A percentile compares a stretch with the other conserved stretches of the same genome.
phyloP scores from a whole-genome alignment of 2,888 invertebrate genomes.

The Epinotia demarniana region DNA sequence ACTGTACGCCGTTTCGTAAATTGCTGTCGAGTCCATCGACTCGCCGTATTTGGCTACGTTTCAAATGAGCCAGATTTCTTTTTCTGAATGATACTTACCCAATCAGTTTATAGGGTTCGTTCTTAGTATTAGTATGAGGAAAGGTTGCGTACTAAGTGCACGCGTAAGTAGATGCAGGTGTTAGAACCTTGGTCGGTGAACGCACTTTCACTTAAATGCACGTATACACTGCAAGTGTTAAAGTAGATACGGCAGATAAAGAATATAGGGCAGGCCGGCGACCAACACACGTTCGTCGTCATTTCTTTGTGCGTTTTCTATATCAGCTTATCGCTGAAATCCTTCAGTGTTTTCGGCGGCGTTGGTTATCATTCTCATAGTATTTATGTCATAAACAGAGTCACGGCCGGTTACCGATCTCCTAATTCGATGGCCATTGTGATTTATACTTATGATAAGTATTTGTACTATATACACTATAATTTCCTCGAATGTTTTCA shows the following conservation, averaged over 20 bases:
- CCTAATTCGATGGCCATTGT: slow-evolving; percentile 76
- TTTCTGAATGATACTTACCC: slow-evolving; percentile 50
- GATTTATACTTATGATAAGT: slow-evolving; percentile 9
- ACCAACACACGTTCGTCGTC: slow-evolving; percentile 39
- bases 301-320: slow-evolving; percentile 57
- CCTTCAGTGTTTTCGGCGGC: slow-evolving; percentile 70
- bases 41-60: slow-evolving; percentile 62
- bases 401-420: slow-evolving; percentile 83
- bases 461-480: not conserved
- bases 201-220: slow-evolving; percentile 71
- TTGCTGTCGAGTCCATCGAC: slow-evolving; percentile 61
- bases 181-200: slow-evolving; percentile 68
- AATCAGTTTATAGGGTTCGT: slow-evolving; percentile 46
- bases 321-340: slow-evolving; percentile 76
- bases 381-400: slow-evolving; percentile 71
- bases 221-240: slow-evolving; percentile 52
- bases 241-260: slow-evolving; percentile 49
- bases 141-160: slow-evolving; percentile 35
- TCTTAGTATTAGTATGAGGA: slow-evolving; percentile 18
- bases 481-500: slow-evolving; percentile 7
- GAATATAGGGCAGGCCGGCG: slow-evolving; percentile 56
- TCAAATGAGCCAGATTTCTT: slow-evolving; percentile 64
- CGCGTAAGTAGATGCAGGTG: slow-evolving; percentile 55
- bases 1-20: slow-evolving; percentile 73
- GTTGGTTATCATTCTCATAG: slow-evolving; percentile 53